Evolutionary conservation across 1,140 invertebrate genomes (phyloP), one percentile per base, ranked within the genome.

Genomic region (Melitaea cinxia): DNA sequence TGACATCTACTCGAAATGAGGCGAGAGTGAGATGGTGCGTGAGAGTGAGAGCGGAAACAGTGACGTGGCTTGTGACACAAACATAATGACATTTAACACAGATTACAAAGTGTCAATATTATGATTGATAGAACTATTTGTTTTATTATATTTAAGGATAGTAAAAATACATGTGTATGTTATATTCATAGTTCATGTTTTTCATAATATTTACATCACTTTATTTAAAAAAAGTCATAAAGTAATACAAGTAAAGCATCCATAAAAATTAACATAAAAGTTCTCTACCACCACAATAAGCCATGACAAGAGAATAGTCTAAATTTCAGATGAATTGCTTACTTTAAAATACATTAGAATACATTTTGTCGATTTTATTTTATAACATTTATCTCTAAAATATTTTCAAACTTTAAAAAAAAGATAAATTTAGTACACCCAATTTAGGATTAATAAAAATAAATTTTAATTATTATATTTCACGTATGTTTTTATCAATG

Each of bases 21-120:
- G 80, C 85, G 82, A 88, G 68, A 83, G 85, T 87, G 88, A 88
- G 78, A 85, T 81, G 82, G 85, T 88, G 85, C 85, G 82, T 75
- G 82, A 77, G 83, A 87, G 83, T 84, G 86, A 82, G 84, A 88
- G 85, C 82, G 88, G 84, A 90, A 88, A 88, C 80, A 80, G 82
- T 88, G 87, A 81, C 82, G 85, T 88, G 80, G 78, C 84, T 85
- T 82, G 79, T 81, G 82, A 80, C 69, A 82, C 78, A 67, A 67
- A 53, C 37, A 52, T 33, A 52, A 59, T 66, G 55, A 59, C 49
- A 66, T 66, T 60, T 50, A 24, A 67, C 65, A 67, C 42, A 56
- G 23, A 65, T 39, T 50, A 37, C 30, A 30, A 33, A 50, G 56
- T 67, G 58, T 56, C 24, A 57, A 68, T 56, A 68, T 58, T 62